These are phyloP conservation scores for Lycocorax pyrrhopterus DNA, from an alignment of 2,113 vertebrate genomes.

Conservation along the genomic window DNA sequence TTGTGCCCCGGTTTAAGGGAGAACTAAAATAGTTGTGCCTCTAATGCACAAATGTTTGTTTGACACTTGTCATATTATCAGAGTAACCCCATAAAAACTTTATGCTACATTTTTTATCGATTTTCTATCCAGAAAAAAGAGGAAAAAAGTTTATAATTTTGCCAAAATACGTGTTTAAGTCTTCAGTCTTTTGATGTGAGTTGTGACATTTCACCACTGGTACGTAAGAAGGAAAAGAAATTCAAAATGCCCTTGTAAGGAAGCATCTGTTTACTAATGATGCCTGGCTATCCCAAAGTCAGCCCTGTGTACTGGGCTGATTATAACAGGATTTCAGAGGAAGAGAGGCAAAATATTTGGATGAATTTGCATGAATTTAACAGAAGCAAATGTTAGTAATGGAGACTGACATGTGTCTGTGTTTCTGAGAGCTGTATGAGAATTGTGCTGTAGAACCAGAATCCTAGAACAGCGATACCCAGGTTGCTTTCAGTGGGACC, in stretches of 20 bases:
- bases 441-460: not conserved
- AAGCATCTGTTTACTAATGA: not conserved
- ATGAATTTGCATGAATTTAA: not conserved
- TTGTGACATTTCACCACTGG: not conserved
- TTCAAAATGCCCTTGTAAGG: not conserved
- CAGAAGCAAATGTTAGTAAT: not conserved
- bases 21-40: not conserved
- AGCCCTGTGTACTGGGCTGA: not conserved
- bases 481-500: not conserved
- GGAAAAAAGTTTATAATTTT: not conserved
- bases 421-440: not conserved
- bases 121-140: not conserved
- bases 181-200: not conserved
- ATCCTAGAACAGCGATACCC: not conserved
- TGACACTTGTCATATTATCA: not conserved
- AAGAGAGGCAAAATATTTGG: not conserved
- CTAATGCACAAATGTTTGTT: not conserved
- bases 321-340: not conserved
- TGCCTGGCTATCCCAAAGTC: not conserved
- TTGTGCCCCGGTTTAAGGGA: not conserved
- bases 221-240: not conserved
- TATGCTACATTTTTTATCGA: not conserved
- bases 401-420: fast-evolving
- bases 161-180: not conserved
- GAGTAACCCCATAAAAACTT: not conserved